Evolutionary conservation across 2,888 invertebrate genomes (phyloP), one percentile per base, ranked within the genome.

Genomic region (Rotaria macrura): DNA sequence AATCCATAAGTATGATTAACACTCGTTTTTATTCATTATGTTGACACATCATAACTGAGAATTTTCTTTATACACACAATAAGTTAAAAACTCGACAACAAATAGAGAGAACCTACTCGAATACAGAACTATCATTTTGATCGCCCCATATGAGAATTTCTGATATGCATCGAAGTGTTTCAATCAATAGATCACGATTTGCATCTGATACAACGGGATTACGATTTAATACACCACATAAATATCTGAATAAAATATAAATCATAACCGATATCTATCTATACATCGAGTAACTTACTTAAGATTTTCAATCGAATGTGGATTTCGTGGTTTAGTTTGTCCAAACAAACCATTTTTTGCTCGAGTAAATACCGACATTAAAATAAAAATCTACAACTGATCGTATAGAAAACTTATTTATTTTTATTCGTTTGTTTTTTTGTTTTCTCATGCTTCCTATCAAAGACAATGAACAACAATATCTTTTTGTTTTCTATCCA

Each of bases 141-240:
- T 99, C 99, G 83, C 99, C 99, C 99, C 99, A 99, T 90, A 99
- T 99, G 57, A 99, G 92, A 89, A 99, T 99, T 92, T 99, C 99
- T 10, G 99, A 96, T 89, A 99, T 98, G 85, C 96, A 95, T 88
- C 99, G 93, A 87, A 99, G 92, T 1, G 97, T 97, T 92, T 99
- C 99, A 29, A 99, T 97, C 84, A 99, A 92, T 79, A 97, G 93
- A n/a, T 95, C 94, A 87, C 95, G 93, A 91, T 98, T 98, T 89
- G 94, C 94, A 89, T 97, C 97, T 9, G 95, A 95, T 0, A 98
- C 97, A 17, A 43, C 84, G 57, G 84, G 86, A 84, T 86, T 86
- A 57, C 84, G 84, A n/a, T 84, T 84, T 57, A 86, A 40, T 54
- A 86, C 47, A 49, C 79, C 84, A 34, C 84, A 86, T 40, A 86